Evolutionary conservation across 92 coral and sea anemone genomes (phyloP).

Genomic region (Heliopora coerulea): DNA sequence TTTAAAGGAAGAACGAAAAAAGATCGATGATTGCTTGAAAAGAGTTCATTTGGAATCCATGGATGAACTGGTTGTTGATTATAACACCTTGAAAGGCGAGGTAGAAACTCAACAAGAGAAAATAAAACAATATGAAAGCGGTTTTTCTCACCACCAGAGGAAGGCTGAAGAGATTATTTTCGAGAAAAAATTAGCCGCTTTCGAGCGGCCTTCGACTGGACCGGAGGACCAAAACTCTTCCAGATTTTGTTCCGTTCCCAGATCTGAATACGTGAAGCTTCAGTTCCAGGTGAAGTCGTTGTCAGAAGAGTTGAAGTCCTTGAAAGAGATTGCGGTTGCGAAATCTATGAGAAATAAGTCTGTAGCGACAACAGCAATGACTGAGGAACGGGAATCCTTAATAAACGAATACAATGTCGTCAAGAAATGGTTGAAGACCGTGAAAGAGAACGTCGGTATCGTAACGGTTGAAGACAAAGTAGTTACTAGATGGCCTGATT

Average conservation of each 20-base stretch:
- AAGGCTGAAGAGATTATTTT: background rate
- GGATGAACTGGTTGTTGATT: background rate
- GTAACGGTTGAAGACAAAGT: conserved; percentile 11
- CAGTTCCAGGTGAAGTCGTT: conserved; percentile 18
- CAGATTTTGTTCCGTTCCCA: conserved; percentile 5
- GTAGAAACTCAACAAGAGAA: background rate
- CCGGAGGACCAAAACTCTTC: background rate
- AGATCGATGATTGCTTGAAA: background rate
- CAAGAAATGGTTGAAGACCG: conserved; percentile 30
- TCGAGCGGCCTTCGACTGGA: background rate
- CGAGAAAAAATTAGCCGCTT: no score
- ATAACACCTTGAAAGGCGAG: background rate
- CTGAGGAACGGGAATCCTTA: background rate
- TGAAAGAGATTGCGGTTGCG: background rate
- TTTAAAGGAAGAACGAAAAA: background rate
- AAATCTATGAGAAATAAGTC: background rate
- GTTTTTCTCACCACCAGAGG: background rate
- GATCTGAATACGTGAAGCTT: conserved; percentile 21
- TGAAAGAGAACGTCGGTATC: conserved; percentile 10
- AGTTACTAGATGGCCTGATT: background rate
- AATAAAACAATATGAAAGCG: background rate
- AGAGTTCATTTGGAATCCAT: background rate
- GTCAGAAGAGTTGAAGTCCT: background rate
- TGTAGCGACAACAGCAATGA: background rate
- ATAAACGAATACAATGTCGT: conserved; percentile 12